Evolutionary conservation across 2,888 invertebrate species (phyloP), one percentile per base, ranked within the genome.

Genomic region (Zygogramma bicolorata): DNA sequence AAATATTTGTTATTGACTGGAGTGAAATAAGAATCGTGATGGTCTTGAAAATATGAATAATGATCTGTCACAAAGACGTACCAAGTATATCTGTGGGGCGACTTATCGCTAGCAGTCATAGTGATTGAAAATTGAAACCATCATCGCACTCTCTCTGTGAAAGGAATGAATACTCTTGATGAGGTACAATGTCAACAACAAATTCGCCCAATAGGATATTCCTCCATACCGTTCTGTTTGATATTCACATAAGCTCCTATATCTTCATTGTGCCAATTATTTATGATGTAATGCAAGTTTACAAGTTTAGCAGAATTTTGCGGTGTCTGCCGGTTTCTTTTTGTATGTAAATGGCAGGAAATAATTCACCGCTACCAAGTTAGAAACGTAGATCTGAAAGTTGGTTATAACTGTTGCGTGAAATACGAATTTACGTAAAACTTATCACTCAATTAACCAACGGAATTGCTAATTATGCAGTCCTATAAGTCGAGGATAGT

Each of bases 341-440:
- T 61, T 46, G 27, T 59, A 68, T 62, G 68, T 38, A 69, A 69
- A 69, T 69, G 20, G 63, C 40, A 70, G 59, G 42, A 73, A 73
- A 70, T 66, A 63, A 60, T 65, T 60, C 65, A 40, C 38, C 59
- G 18, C 27, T 53, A 25, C 60, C 60, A 59, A 71, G 59, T 74
- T 69, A 49, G 74, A 60, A 68, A 65, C 34, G 63, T 68, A 71
- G 65, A 65, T 73, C 65, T 73, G 42, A 70, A 73, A 73, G 73
- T 67, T 68, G 58, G 27, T 15, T 49, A 71, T 74, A 74, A 74
- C 71, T 74, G 69, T 74, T 74, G 74, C 74, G 74, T 74, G 71
- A 74, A 74, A 68, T 63, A 63, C 63, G 62, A 74, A 66, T 71
- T 71, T 71, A 71, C 69, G 65, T 71, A 74, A 71, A 74, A 71